Evolutionary conservation across 2,888 invertebrate species (phyloP), one percentile per base, ranked within the genome.

Genomic region (Epirrita christyi): DNA sequence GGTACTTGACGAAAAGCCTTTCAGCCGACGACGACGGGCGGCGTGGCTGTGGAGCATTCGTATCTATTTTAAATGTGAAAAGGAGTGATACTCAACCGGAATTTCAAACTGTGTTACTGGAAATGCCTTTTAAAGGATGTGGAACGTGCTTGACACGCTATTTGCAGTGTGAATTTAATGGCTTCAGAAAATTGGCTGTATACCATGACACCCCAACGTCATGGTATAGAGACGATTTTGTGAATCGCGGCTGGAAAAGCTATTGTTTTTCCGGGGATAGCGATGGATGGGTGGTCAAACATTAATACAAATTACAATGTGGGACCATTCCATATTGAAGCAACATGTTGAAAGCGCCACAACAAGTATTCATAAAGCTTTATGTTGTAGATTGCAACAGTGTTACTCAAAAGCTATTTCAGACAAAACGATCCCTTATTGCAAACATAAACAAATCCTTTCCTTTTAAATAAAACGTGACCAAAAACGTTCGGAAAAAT

Each of bases 1-100:
- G 61, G 71, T 68, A 66, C 63, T 72, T 68, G 69, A 71, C 71
- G 70, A 68, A 72, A 73, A 71, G 71, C 66, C 68, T 76, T 76
- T 74, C 67, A 74, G 67, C 50, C 59, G 60, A 56, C 62, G 61
- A 62, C 65, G 66, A 52, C 53, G 58, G 61, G 64, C 47, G 52
- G 50, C n/a, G n/a, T n/a, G n/a, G n/a, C n/a, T n/a, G n/a, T 54
- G 58, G 51, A 60, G 56, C 65, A 66, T 54, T 65, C 61, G 56
- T 53, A 67, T 63, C 63, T 70, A 62, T 66, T 69, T 67, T 72
- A 66, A 66, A 70, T 68, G 67, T 70, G 65, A 67, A 68, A 68
- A 65, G 60, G 65, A 61, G 61, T 50, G 56, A 54, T 57, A 57
- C 50, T 58, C 52, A 55, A 42, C 61, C 61, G 63, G 51, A 59